Evolutionary conservation across 30 jellyfish, hydroid and myxozoan genomes (phyloP).

Genomic region (Mastigias papua): DNA sequence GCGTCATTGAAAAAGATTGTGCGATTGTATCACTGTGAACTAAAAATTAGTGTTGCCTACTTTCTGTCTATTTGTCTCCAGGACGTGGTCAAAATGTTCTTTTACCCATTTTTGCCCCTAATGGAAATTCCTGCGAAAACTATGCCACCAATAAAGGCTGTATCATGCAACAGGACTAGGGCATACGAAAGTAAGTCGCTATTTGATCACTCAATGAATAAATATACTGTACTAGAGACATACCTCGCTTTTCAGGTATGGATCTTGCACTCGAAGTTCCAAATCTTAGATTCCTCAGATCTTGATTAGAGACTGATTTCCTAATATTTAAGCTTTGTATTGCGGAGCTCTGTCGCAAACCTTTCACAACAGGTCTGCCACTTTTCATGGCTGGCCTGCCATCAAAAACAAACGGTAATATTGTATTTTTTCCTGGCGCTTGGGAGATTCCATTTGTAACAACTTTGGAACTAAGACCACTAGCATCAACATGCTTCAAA

Average conservation of each 20-base stretch:
- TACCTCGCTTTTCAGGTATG: conserved; percentile 56
- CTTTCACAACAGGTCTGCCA: background rate
- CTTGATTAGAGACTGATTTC: conserved; percentile 7
- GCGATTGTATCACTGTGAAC: too few species aligned
- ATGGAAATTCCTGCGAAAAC: too few species aligned
- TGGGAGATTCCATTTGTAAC: background rate
- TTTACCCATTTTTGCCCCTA: too few species aligned
- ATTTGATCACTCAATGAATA: too few species aligned
- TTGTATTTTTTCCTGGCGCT: background rate
- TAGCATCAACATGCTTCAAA: background rate
- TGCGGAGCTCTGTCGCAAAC: conserved; percentile 1
- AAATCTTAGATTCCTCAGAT: conserved; percentile 16
- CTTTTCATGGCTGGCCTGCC: background rate
- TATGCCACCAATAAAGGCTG: too few species aligned
- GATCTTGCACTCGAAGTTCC: conserved; percentile 60
- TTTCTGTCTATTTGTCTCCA: too few species aligned
- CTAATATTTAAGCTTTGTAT: background rate
- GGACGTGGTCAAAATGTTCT: too few species aligned
- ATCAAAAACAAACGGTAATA: conserved; percentile 53
- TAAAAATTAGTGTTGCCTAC: too few species aligned
- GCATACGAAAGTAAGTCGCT: too few species aligned
- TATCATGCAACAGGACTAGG: too few species aligned
- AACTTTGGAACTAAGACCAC: background rate
- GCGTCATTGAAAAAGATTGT: too few species aligned
- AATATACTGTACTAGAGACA: too few species aligned